Evolutionary conservation across 2,888 invertebrate species (phyloP).

Genomic region (Drosophila phalerata): DNA sequence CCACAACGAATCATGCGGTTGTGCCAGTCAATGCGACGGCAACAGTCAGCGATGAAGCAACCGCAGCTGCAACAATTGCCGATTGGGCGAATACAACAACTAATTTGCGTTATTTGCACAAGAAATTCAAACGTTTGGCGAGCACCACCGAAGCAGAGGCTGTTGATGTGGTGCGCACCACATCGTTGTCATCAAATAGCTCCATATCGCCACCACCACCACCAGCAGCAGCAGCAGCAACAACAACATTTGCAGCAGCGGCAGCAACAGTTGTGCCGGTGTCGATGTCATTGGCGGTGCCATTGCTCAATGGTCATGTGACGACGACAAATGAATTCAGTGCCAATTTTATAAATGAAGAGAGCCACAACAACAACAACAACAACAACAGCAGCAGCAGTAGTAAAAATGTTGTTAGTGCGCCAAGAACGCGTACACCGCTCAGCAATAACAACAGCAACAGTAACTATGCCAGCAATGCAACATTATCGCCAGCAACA

Average conservation of each 20-base stretch:
- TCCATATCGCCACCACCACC: constrained; percentile 76
- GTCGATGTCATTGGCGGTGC: constrained; percentile 12
- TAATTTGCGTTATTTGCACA: constrained; percentile 93
- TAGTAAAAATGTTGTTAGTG: constrained; percentile 51
- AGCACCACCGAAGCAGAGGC: constrained; percentile 77
- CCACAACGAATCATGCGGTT: constrained; percentile 20
- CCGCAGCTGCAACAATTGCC: constrained; percentile 43
- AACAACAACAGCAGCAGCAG: constrained; percentile 33
- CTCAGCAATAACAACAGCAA: constrained; percentile 57
- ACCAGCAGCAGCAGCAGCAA: constrained; percentile 43
- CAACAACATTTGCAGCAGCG: constrained; percentile 50
- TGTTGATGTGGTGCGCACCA: constrained; percentile 70
- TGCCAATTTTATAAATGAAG: constrained; percentile 53
- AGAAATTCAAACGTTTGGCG: constrained; percentile 96
- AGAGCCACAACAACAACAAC: constrained; percentile 49
- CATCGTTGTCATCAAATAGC: constrained; percentile 79
- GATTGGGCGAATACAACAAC: constrained; percentile 86
- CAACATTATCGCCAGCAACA: constrained; percentile 67
- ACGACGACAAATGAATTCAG: constrained; percentile 55
- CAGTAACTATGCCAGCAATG: constrained; percentile 63
- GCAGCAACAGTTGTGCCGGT: constrained; percentile 19
- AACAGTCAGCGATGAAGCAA: constrained; percentile 7
- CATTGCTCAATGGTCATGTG: constrained; percentile 33
- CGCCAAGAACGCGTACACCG: constrained; percentile 64
- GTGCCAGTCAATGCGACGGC: constrained; percentile 9